Percentiles rank a stretch among this genome's conserved stretches.
Conservation (phyloP, 2,888 invertebrate species). For the Trilocha varians region DNA sequence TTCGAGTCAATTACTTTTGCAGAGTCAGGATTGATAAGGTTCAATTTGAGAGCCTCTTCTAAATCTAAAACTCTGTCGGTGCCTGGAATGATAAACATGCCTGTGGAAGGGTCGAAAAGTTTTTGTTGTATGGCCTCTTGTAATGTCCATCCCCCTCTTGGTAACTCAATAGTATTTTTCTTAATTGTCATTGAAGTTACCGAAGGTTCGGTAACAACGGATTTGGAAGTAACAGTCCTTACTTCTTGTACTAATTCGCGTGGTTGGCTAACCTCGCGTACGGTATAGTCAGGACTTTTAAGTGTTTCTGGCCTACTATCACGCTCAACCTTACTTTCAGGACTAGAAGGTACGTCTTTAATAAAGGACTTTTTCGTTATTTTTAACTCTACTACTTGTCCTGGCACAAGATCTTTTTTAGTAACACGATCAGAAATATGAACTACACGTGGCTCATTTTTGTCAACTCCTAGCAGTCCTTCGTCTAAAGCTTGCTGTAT, state of each 20-base stretch:
- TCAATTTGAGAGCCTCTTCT: slow-evolving; percentile 88
- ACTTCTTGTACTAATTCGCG: slow-evolving; percentile 40
- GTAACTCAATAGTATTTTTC: slow-evolving; percentile 83
- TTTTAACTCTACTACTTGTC: slow-evolving; percentile 66
- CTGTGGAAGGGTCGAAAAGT: slow-evolving; percentile 86
- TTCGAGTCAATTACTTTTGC: slow-evolving; percentile 86
- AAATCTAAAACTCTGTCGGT: slow-evolving; percentile 89
- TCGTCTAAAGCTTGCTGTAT: slow-evolving; percentile 85
- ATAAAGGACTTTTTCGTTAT: slow-evolving; percentile 68
- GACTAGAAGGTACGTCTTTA: slow-evolving; percentile 58
- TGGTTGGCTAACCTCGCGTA: slow-evolving; percentile 29
- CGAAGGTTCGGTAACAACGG: slow-evolving; percentile 55
- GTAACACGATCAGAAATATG: slow-evolving; percentile 50
- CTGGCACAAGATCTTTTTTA: slow-evolving; percentile 55
- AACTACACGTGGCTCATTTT: slow-evolving; percentile 57
- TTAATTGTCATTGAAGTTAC: slow-evolving; percentile 71
- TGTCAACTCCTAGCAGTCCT: slow-evolving; percentile 78
- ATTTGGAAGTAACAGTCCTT: slow-evolving; percentile 57
- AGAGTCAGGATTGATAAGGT: slow-evolving; percentile 88
- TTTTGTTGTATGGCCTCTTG: slow-evolving; percentile 87
- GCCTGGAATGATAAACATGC: slow-evolving; percentile 88
- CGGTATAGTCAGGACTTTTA: slow-evolving; percentile 70
- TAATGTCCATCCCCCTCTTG: slow-evolving; percentile 87
- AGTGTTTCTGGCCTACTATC: slow-evolving; percentile 72
- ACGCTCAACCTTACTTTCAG: slow-evolving; percentile 62